Conservation (phyloP, 1,140 invertebrate species). For the Harpegnathos saltator region DNA sequence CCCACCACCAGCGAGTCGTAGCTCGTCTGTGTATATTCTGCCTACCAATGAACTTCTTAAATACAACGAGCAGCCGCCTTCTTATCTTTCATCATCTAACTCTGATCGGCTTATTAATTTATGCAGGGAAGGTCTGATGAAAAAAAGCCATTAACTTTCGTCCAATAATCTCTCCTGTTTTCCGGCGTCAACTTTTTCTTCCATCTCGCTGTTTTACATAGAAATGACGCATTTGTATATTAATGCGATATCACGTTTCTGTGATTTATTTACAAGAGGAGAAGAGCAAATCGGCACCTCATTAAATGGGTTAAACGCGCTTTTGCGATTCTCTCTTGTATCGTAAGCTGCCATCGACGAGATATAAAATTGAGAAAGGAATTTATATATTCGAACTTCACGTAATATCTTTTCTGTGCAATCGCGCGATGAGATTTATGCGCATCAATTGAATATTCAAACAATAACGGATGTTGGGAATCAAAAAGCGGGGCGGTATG, state of each 20-base stretch:
- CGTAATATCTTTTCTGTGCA: background rate
- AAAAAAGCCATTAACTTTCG: conserved; percentile 39
- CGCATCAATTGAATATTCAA: background rate
- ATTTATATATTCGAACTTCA: background rate
- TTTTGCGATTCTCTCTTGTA: background rate
- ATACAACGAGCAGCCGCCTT: conserved; percentile 42
- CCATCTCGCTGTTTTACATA: conserved; percentile 42
- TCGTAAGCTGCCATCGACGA: conserved; percentile 1
- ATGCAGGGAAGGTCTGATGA: conserved; percentile 43
- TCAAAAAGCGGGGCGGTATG: background rate
- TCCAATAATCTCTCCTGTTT: conserved; percentile 14
- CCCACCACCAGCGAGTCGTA: conserved; percentile 22
- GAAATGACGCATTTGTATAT: conserved; percentile 52
- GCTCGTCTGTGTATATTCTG: conserved; percentile 51
- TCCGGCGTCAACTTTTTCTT: conserved; percentile 14
- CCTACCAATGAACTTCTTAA: conserved; percentile 54
- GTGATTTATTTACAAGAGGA: conserved; percentile 9
- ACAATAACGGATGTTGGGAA: background rate
- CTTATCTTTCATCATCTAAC: conserved; percentile 49
- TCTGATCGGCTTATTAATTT: conserved; percentile 56
- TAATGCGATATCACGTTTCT: conserved; percentile 19
- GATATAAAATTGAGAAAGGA: no score
- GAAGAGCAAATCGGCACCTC: background rate
- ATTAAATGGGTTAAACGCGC: background rate
- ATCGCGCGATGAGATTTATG: conserved; percentile 10